Evolutionary conservation across 2,888 invertebrate genomes (phyloP), one percentile per base, ranked within the genome.

Genomic region (Stratiomys singularior): DNA sequence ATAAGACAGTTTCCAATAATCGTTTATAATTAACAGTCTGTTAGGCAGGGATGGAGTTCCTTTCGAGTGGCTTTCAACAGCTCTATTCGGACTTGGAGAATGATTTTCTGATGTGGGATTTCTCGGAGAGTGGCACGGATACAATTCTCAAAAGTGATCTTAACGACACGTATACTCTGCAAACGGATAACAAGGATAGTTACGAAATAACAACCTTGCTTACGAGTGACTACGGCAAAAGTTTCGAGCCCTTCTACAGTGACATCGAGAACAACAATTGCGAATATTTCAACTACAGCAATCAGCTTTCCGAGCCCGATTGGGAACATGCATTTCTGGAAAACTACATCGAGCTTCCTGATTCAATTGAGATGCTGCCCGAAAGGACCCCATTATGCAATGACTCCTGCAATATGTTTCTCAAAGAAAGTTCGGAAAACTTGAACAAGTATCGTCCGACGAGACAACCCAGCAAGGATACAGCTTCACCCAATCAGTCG

Each of bases 311-410:
- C 27, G 78, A 76, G 23, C 76, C 78, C 23, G 86, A 87, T 28
- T 85, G 86, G 85, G 87, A 87, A 78, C 84, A 85, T 30, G 82
- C 84, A 25, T 83, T 87, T 71, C 80, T 87, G 13, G 87, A 86
- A 15, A 84, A 85, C 76, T 86, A 83, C 64, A 83, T 85, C 23
- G 87, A 87, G 80, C 82, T 87, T 76, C 86, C 86, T 0, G 85
- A 86, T 28, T 82, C 85, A 7, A 76, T 66, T 3, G 84, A 86
- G 52, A 83, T 85, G 25, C 81, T 87, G 76, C 90, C 90, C 0
- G 89, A 90, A 69, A 88, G 88, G 72, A 90, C 90, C 0, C 88
- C 89, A 2, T 85, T 90, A 18, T 90, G 90, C 81, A 90, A 88
- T 21, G 89, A 90, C 25, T 88, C 88, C 28, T 90, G 90, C 81